Evolutionary conservation across 1,140 invertebrate genomes (phyloP), one percentile per base, ranked within the genome.

Genomic region (Eriosoma lanigerum): DNA sequence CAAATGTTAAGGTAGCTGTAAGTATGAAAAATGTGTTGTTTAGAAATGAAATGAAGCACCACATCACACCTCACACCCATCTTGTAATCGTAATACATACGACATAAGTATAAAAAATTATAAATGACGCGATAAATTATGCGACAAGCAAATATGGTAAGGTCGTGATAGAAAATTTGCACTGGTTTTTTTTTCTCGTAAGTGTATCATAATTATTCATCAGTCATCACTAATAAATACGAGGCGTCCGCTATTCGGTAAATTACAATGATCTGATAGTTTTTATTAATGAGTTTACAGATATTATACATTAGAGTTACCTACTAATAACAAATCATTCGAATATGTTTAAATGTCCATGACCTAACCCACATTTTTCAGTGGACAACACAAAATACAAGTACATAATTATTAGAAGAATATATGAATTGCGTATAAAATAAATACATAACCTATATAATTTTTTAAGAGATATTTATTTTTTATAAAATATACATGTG

Each of bases 221-320:
- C 5, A 58, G 10, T 58, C 21, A 5, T 29, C 32, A 60, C 56
- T 58, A 38, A 38, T 38, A 17, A 60, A 60, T 8, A 26, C 26
- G 8, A 38, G 58, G 29, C 29, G 12, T 62, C 26, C 17, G 8
- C 26, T 6, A 1, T 62, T 29, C 15, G 29, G 17, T n/a, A 38
- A 62, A 3, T n/a, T 32, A 32, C 17, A 2, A 62, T 19, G 19
- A 62, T 62, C 26, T 60, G 17, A 60, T 17, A 6, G 6, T 60
- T 60, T 60, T 60, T 60, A 60, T 60, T 60, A 15, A 60, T 26
- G 24, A 60, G 26, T 24, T 62, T 19, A 32, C 29, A 62, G 26
- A 10, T 29, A 8, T 32, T 62, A 32, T 32, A 62, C 29, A 3
- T 8, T 12, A 62, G 3, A 19, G 19, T 62, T 19, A 62, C 1